These are phyloP conservation scores for Neogobius melanostomus DNA, from an alignment of 2,113 vertebrate genomes.

Conservation along the genomic window DNA sequence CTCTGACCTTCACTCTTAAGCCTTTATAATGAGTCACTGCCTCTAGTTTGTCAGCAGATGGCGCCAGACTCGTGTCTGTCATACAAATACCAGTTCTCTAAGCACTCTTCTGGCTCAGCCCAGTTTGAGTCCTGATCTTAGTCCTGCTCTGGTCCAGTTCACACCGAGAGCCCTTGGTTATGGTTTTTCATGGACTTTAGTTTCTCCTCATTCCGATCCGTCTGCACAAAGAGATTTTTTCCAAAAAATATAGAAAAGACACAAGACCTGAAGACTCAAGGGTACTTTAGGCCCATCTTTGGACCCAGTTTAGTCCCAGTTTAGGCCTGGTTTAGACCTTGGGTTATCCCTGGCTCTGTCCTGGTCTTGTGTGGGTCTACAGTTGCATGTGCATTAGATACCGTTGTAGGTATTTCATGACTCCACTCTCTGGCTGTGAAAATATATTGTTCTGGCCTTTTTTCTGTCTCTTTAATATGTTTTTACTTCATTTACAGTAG, in stretches of 20 bases:
- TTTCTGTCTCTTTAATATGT: background rate
- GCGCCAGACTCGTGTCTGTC: background rate
- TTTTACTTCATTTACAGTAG: background rate
- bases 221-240: background rate
- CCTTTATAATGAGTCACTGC: background rate
- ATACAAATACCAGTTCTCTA: too few relatives aligned
- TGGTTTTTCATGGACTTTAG: constrained; percentile 1
- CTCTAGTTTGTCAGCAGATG: background rate
- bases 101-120: too few relatives aligned
- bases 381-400: constrained; percentile 1
- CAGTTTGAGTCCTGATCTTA: background rate
- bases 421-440: background rate
- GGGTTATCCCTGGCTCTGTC: background rate
- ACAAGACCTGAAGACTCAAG: background rate
- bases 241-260: background rate
- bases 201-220: background rate
- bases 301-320: background rate
- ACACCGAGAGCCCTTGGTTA: background rate
- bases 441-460: background rate
- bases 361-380: background rate
- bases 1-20: background rate
- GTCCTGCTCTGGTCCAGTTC: background rate
- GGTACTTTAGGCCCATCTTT: background rate
- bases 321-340: background rate
- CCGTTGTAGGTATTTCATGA: constrained; percentile 2